These are phyloP conservation scores for Dione vanillae DNA, from an alignment of 2,888 invertebrate species.

Conservation along the genomic window DNA sequence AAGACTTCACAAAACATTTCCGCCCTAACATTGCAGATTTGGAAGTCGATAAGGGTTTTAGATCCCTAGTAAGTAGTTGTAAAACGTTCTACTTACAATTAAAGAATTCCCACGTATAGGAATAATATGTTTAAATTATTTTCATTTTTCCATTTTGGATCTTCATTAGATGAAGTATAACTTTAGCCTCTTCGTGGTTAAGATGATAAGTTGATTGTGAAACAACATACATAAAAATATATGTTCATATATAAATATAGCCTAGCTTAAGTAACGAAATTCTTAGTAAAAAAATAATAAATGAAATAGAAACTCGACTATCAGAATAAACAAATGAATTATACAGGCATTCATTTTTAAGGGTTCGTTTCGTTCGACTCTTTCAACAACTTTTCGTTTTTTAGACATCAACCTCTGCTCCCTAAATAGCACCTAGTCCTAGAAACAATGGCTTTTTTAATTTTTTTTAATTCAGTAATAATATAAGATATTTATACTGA, in stretches of 20 bases:
- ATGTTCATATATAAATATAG: too few relatives aligned
- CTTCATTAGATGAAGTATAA: too few relatives aligned
- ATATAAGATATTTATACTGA: neutral
- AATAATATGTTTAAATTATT: too few relatives aligned
- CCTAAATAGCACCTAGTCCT: slow-evolving; percentile 5
- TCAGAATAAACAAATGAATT: neutral
- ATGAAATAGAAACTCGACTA: neutral
- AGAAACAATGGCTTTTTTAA: neutral
- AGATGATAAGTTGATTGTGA: too few relatives aligned
- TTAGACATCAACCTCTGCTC: slow-evolving; percentile 19
- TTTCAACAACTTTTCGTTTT: slow-evolving; percentile 18
- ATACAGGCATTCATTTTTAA: slow-evolving; percentile 4
- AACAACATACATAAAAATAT: too few relatives aligned
- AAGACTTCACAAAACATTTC: neutral
- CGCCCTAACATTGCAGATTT: neutral
- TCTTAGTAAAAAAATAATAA: neutral
- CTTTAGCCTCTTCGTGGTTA: too few relatives aligned
- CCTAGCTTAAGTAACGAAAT: neutral
- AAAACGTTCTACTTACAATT: too few relatives aligned
- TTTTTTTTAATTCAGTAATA: neutral
- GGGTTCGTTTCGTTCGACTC: slow-evolving; percentile 7
- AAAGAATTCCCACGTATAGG: too few relatives aligned
- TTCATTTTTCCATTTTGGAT: too few relatives aligned
- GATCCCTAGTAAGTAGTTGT: neutral
- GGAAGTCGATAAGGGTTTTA: neutral